Evolutionary conservation across 2,888 invertebrate genomes (phyloP).

Genomic region (Acleris emargana): DNA sequence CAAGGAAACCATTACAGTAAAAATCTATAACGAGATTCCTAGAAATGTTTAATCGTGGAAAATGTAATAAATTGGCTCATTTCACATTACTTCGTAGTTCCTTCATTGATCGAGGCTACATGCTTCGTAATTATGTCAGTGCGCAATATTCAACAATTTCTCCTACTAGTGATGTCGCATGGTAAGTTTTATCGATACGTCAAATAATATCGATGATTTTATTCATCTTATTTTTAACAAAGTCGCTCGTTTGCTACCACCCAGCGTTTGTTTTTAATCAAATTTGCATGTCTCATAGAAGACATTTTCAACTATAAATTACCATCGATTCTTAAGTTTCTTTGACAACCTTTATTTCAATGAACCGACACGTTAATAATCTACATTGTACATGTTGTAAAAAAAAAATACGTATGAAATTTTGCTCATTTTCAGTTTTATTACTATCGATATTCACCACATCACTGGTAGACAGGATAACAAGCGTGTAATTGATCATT

Average conservation of each 20-base stretch:
- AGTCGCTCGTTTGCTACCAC: too few species aligned
- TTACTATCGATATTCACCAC: slow-evolving; percentile 29
- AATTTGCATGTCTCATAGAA: too few species aligned
- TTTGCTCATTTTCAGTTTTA: neutral
- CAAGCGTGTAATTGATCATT: slow-evolving; percentile 51
- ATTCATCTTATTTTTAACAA: too few species aligned
- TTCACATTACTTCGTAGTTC: slow-evolving; percentile 41
- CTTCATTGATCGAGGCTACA: slow-evolving; percentile 33
- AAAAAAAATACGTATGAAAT: neutral
- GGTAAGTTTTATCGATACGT: neutral
- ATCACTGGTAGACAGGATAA: slow-evolving; percentile 45
- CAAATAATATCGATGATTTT: too few species aligned
- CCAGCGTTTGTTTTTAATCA: too few species aligned
- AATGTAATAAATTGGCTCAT: slow-evolving; percentile 33
- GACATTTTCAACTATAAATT: too few species aligned
- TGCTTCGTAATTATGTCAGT: slow-evolving; percentile 36
- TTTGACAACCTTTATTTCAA: too few species aligned
- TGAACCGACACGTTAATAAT: too few species aligned
- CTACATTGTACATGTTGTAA: neutral
- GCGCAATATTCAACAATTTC: slow-evolving; percentile 31
- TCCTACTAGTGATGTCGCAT: slow-evolving; percentile 15
- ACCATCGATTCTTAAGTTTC: too few species aligned
- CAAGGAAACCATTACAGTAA: too few species aligned
- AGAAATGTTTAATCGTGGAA: slow-evolving; percentile 3
- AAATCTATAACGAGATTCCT: slow-evolving; percentile 10